phyloP scores from a whole-genome alignment of 1,140 invertebrate species.

The Drosophila neocordata region DNA sequence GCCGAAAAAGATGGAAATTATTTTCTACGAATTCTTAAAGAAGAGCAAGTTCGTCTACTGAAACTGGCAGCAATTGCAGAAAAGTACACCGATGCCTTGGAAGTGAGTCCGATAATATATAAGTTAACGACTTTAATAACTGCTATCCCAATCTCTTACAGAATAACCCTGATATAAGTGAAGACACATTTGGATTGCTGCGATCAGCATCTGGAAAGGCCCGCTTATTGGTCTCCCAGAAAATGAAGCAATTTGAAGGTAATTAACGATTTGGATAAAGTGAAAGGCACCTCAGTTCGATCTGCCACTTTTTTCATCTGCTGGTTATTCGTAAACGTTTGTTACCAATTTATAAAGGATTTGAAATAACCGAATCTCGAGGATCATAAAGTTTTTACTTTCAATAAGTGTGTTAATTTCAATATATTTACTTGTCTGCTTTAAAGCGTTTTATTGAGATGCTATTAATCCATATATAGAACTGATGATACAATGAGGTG shows the following conservation, averaged over 20 bases:
- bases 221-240: constrained; percentile 93
- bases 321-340: no score
- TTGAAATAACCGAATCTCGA: no score
- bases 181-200: constrained; percentile 92
- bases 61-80: constrained; percentile 87
- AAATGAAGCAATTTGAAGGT: constrained; percentile 97
- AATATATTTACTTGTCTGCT: not conserved
- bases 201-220: constrained; percentile 96
- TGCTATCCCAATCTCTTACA: constrained; percentile 18
- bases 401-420: not conserved
- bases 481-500: not conserved
- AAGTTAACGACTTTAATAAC: not conserved
- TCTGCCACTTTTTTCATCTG: no score
- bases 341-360: no score
- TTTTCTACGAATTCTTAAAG: constrained; percentile 89
- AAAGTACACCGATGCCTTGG: constrained; percentile 85
- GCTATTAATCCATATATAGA: not conserved
- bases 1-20: constrained; percentile 87
- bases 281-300: not conserved
- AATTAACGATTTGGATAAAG: constrained; percentile 2
- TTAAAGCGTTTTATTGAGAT: not conserved
- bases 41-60: constrained; percentile 88
- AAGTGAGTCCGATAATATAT: constrained; percentile 62
- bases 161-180: constrained; percentile 85
- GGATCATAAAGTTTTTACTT: no score